These are phyloP conservation scores for Mallateleia sp. DNA, from an alignment of 2,888 invertebrate genomes.

Conservation along the genomic window DNA sequence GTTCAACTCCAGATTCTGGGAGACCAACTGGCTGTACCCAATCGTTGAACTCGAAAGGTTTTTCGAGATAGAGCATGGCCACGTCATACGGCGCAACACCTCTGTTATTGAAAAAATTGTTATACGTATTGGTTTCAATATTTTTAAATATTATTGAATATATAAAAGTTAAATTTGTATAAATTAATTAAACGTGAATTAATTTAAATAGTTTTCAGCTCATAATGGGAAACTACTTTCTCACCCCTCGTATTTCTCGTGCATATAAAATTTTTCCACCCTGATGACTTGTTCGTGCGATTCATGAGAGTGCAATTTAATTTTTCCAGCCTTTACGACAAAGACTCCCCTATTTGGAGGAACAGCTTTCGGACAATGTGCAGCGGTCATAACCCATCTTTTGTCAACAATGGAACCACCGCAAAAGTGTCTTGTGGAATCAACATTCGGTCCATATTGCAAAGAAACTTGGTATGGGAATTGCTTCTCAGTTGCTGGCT, in stretches of 20 bases:
- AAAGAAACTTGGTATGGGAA: conserved; percentile 75
- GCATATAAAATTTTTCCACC: conserved; percentile 30
- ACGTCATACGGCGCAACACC: conserved; percentile 90
- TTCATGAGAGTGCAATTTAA: conserved; percentile 35
- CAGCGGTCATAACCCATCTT: conserved; percentile 78
- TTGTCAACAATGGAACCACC: conserved; percentile 74
- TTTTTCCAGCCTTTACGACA: conserved; percentile 78
- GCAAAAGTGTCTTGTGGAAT: conserved; percentile 53
- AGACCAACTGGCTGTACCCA: conserved; percentile 87
- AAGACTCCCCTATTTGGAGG: conserved; percentile 25
- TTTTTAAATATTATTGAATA: too few species aligned
- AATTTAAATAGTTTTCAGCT: too few species aligned
- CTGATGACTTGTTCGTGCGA: conserved; percentile 50
- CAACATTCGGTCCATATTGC: conserved; percentile 4
- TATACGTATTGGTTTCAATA: too few species aligned
- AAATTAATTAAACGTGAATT: too few species aligned
- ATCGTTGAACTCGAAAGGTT: conserved; percentile 85
- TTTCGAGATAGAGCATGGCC: conserved; percentile 89
- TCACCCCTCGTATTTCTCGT: conserved; percentile 68
- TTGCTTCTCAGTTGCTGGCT: conserved; percentile 59
- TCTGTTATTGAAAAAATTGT: conserved; percentile 73
- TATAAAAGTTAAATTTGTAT: too few species aligned
- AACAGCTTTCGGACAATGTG: conserved; percentile 72
- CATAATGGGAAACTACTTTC: too few species aligned
- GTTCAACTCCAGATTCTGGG: conserved; percentile 83